Conservation (phyloP, 1,140 invertebrate genomes). For the Adoxophyes honmai region DNA sequence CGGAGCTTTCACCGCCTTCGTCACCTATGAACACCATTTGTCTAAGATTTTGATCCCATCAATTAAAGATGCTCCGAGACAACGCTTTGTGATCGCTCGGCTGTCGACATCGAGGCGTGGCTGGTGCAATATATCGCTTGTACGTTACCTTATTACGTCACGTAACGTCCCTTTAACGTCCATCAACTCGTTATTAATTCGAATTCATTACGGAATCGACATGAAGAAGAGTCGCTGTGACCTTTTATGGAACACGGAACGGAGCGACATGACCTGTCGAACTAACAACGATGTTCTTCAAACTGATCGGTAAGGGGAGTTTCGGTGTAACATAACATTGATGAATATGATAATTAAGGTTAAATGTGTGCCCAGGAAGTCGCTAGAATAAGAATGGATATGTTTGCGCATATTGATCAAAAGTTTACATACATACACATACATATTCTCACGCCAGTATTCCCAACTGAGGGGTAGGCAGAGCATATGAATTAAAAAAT, state of each 20-base stretch:
- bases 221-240: background rate
- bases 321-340: background rate
- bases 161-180: background rate
- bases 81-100: constrained; percentile 2
- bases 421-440: no score
- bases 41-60: constrained; percentile 31
- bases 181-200: background rate
- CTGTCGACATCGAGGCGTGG: constrained; percentile 3
- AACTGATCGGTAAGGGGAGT: constrained; percentile 4
- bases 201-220: no score
- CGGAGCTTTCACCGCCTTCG: constrained; percentile 41
- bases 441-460: no score
- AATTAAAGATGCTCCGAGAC: constrained; percentile 19
- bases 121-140: background rate
- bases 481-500: no score
- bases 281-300: background rate
- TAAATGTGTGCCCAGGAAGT: background rate
- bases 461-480: no score
- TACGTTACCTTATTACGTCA: background rate
- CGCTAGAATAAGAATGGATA: background rate
- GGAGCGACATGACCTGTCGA: constrained; percentile 5
- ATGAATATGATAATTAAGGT: constrained; percentile 14
- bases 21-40: constrained; percentile 41
- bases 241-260: constrained; percentile 6
- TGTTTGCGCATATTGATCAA: background rate